Evolutionary conservation across 1,140 invertebrate genomes (phyloP).

Genomic region (Teleogryllus occipitalis): DNA sequence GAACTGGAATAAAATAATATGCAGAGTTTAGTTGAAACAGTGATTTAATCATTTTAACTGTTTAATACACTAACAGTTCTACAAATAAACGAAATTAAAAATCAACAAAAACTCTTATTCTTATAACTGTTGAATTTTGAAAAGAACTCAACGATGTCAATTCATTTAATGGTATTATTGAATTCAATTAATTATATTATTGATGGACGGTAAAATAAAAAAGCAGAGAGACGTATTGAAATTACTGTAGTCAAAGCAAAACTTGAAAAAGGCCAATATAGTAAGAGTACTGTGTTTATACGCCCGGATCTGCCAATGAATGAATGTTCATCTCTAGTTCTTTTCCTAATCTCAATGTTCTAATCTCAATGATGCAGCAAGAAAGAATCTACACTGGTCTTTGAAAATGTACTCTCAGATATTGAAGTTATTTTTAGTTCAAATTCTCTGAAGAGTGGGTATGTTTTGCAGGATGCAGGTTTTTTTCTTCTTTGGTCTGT

Average conservation of each 20-base stretch:
- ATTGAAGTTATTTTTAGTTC: background rate
- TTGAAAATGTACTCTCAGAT: background rate
- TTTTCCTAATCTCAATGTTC: too few species aligned
- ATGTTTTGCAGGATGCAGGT: background rate
- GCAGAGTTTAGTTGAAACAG: background rate
- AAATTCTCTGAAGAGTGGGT: background rate
- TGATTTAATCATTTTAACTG: background rate
- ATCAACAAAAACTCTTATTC: background rate
- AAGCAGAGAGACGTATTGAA: background rate
- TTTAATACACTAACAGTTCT: background rate
- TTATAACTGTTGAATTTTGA: background rate
- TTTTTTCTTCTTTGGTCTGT: slow-evolving; percentile 11
- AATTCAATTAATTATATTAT: background rate
- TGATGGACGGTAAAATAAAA: background rate
- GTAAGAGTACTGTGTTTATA: background rate
- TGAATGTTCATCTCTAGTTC: too few species aligned
- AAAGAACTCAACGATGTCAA: background rate
- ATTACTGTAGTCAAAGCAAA: background rate
- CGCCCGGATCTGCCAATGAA: background rate
- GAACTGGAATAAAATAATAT: background rate
- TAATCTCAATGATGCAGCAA: too few species aligned
- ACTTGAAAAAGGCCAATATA: background rate
- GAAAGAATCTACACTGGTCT: too few species aligned
- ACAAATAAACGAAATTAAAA: background rate
- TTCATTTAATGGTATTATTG: too few species aligned